phyloP scores from a whole-genome alignment of 2,888 invertebrate genomes.

The Doris montereyensis region DNA sequence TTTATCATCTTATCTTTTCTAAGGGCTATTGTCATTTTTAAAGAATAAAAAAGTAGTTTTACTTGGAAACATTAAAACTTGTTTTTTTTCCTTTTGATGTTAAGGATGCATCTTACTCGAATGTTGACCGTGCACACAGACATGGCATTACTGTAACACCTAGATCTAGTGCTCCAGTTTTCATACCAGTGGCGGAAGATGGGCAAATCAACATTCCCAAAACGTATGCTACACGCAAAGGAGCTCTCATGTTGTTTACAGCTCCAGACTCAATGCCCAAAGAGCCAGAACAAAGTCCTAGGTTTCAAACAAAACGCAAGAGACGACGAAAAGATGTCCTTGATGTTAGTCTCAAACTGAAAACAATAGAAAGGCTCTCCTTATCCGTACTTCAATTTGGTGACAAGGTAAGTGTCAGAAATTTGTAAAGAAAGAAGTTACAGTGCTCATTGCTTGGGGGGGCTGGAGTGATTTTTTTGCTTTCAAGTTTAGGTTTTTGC shows the following conservation, averaged over 20 bases:
- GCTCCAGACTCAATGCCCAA: slow-evolving; percentile 48
- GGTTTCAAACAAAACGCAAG: slow-evolving; percentile 18
- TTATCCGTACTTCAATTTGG: slow-evolving; percentile 66
- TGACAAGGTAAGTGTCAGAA: slow-evolving; percentile 62
- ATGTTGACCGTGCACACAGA: slow-evolving; percentile 49
- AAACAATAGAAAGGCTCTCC: slow-evolving; percentile 61
- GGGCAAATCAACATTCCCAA: slow-evolving; percentile 60
- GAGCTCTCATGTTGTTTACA: slow-evolving; percentile 64
- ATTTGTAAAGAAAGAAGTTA: too few relatives aligned
- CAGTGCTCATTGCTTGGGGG: too few relatives aligned
- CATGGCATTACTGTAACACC: slow-evolving; percentile 66
- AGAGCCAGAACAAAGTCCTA: slow-evolving; percentile 23
- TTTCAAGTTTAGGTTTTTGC: too few relatives aligned
- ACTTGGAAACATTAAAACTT: too few relatives aligned
- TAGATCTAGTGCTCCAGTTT: slow-evolving; percentile 39
- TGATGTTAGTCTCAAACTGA: slow-evolving; percentile 60
- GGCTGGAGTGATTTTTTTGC: too few relatives aligned
- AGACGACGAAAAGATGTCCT: slow-evolving; percentile 51
- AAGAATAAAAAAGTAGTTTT: too few relatives aligned
- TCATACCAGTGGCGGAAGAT: slow-evolving; percentile 44
- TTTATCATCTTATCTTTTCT: too few relatives aligned
- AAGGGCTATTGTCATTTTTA: too few relatives aligned
- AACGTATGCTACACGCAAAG: slow-evolving; percentile 65
- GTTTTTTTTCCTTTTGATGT: too few relatives aligned
- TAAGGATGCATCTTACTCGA: too few relatives aligned